Evolutionary conservation across 1,140 invertebrate species (phyloP).

Genomic region (Camponotus floridanus): DNA sequence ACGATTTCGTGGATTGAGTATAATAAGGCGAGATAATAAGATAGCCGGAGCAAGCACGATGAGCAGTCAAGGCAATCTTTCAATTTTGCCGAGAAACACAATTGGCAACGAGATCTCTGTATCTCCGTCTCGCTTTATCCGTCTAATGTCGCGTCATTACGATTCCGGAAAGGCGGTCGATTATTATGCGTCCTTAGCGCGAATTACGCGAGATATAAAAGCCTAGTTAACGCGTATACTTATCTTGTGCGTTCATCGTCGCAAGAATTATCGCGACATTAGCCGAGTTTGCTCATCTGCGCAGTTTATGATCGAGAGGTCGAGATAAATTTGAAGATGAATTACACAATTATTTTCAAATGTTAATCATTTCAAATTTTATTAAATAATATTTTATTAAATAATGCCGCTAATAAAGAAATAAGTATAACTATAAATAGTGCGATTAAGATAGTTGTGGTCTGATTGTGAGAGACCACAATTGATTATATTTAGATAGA

Average conservation of each 20-base stretch:
- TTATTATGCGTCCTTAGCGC: constrained; percentile 39
- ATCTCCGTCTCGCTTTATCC: constrained; percentile 5
- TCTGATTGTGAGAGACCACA: no score
- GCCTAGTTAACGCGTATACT: constrained; percentile 34
- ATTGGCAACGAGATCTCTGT: constrained; percentile 41
- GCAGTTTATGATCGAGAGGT: no score
- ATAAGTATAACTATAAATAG: neutral
- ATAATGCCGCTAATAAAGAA: neutral
- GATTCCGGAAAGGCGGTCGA: constrained; percentile 39
- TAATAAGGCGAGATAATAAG: constrained; percentile 57
- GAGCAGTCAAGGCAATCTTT: constrained; percentile 64
- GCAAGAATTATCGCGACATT: neutral
- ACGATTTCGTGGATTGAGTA: constrained; percentile 62
- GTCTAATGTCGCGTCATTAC: constrained; percentile 44
- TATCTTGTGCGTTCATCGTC: neutral
- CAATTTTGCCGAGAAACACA: constrained; percentile 58
- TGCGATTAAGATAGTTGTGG: neutral
- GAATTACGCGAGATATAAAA: constrained; percentile 13
- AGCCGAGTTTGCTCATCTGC: no score
- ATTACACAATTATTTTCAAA: neutral
- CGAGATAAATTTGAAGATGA: neutral
- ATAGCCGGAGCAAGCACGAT: neutral
- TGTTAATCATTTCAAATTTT: neutral
- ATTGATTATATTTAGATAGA: no score
- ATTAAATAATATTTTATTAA: neutral